Conservation (phyloP, 2,113 vertebrate genomes). For the Notarius lentiginosus region DNA sequence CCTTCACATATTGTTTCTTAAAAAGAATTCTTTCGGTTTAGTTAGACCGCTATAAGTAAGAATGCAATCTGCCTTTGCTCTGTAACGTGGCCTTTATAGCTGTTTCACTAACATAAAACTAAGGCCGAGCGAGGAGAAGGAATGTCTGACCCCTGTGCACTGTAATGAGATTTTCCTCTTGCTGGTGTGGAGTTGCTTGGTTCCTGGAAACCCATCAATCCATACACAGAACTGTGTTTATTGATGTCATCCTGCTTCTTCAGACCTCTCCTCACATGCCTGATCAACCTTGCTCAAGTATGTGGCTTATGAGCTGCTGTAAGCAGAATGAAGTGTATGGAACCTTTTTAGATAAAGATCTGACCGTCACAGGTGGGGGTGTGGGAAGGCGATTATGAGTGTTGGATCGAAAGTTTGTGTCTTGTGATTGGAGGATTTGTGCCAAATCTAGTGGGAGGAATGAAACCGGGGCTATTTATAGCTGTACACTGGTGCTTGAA, state of each 20-base stretch:
- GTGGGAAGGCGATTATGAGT: constrained; percentile 3
- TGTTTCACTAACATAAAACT: background rate
- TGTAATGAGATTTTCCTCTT: constrained; percentile 58
- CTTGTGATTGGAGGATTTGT: background rate
- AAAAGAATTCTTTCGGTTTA: background rate
- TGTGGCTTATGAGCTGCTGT: background rate
- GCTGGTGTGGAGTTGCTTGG: constrained; percentile 2
- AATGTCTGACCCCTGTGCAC: constrained; percentile 46
- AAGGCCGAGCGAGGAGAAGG: background rate
- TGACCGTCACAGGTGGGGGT: background rate
- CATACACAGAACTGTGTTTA: constrained; percentile 34
- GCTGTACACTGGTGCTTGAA: too few relatives aligned
- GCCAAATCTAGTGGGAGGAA: background rate
- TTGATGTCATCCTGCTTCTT: constrained; percentile 24
- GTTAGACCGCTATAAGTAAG: background rate
- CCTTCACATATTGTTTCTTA: background rate
- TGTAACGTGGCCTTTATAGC: background rate
- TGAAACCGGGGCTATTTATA: background rate
- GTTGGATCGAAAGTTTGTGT: background rate
- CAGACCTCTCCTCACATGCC: background rate
- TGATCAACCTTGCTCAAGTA: constrained; percentile 19
- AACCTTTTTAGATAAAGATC: background rate
- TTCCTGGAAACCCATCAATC: constrained; percentile 12
- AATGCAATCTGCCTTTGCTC: background rate
- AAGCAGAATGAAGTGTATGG: background rate